A percentile compares a stretch with the other conserved stretches of the same genome.
Evolutionary conservation across 2,888 invertebrate species (phyloP).

Genomic region (Hirtodrosophila alboralis): DNA sequence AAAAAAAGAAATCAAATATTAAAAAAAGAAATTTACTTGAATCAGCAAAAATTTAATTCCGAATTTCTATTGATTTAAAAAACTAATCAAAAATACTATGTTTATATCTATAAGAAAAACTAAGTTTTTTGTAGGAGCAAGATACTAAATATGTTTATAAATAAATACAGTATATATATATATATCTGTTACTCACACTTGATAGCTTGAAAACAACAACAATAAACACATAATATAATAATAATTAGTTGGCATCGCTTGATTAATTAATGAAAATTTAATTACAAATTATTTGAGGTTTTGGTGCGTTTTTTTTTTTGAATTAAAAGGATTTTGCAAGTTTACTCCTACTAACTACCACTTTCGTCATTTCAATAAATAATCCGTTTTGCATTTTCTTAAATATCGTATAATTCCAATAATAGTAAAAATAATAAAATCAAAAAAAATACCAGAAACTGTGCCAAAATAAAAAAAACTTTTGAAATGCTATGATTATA

Average conservation of each 20-base stretch:
- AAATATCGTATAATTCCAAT: slow-evolving; percentile 30
- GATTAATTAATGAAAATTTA: slow-evolving; percentile 57
- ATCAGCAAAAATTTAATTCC: slow-evolving; percentile 5
- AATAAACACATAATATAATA: slow-evolving; percentile 11
- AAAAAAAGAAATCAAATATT: slow-evolving; percentile 4
- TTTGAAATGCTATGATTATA: slow-evolving; percentile 20
- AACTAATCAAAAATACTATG: slow-evolving; percentile 18
- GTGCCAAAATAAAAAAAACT: slow-evolving; percentile 45
- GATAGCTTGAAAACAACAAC: slow-evolving; percentile 20
- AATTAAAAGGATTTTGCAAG: slow-evolving; percentile 43
- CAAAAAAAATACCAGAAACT: slow-evolving; percentile 15
- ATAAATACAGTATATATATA: slow-evolving; percentile 45
- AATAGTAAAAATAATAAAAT: slow-evolving; percentile 20
- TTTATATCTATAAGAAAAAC: slow-evolving; percentile 11
- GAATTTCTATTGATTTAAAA: slow-evolving; percentile 20
- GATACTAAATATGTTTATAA: slow-evolving; percentile 11
- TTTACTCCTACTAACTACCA: slow-evolving; percentile 39
- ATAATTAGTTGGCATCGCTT: slow-evolving; percentile 81
- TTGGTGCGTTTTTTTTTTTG: slow-evolving; percentile 17
- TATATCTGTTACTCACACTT: slow-evolving; percentile 45
- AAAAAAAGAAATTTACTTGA: background rate
- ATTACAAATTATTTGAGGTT: slow-evolving; percentile 17
- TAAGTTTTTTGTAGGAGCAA: slow-evolving; percentile 13
- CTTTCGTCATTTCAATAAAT: slow-evolving; percentile 45
- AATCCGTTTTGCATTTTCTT: slow-evolving; percentile 71